Evolutionary conservation across 1,140 invertebrate genomes (phyloP).

Genomic region (Periplaneta americana): DNA sequence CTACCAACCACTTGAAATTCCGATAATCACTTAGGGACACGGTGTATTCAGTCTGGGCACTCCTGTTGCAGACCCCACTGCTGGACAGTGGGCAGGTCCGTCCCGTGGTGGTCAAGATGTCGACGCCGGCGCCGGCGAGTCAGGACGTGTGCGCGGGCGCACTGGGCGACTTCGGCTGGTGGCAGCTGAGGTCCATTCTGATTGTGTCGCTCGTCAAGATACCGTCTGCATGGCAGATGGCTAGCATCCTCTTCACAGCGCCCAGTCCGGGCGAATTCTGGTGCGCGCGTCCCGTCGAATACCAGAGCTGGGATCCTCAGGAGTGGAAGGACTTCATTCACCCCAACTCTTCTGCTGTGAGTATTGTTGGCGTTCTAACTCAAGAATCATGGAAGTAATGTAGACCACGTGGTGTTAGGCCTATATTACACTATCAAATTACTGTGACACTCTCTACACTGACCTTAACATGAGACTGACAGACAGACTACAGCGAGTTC

Average conservation of each 20-base stretch:
- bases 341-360: not conserved
- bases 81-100: not conserved
- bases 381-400: too few relatives aligned
- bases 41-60: too few relatives aligned
- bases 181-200: constrained; percentile 12
- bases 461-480: too few relatives aligned
- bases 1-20: too few relatives aligned
- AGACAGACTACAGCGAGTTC: too few relatives aligned
- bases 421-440: too few relatives aligned
- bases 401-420: too few relatives aligned
- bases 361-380: not conserved
- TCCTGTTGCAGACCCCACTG: not conserved
- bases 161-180: constrained; percentile 3
- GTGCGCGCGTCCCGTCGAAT: constrained; percentile 2
- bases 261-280: constrained; percentile 9
- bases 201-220: constrained; percentile 17
- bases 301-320: not conserved
- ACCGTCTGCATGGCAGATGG: constrained; percentile 19
- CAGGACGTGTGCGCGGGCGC: not conserved
- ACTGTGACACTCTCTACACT: too few relatives aligned
- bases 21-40: too few relatives aligned
- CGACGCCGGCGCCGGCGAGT: not conserved
- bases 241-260: constrained; percentile 14
- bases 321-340: not conserved
- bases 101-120: not conserved